Evolutionary conservation across 2,113 vertebrate species (phyloP), one percentile per base, ranked within the genome.

Genomic region (Cryptomyrus ogoouensis): DNA sequence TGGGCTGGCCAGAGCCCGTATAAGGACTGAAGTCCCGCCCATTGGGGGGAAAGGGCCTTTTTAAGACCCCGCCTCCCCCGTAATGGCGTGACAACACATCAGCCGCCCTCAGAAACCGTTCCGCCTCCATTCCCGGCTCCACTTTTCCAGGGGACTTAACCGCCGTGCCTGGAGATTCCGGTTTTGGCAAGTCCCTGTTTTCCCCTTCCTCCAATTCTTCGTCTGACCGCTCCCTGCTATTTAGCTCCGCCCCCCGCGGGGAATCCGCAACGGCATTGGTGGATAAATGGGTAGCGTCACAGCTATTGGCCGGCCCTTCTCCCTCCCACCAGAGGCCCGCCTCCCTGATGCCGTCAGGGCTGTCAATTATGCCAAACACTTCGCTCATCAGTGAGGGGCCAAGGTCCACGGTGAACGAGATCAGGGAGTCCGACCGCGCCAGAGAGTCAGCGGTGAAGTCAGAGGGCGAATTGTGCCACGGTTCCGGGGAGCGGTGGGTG

Each of bases 301-400:
- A 89, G 52, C 91, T 83, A 3, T 93, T 93, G 62, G 85, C 90
- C 1, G 47, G 89, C 13, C 42, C 70, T 53, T 91, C 91, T 27
- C 91, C 90, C 5, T 90, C 90, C 88, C 53, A 83, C 88, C 52
- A 83, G 83, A 90, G 88, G 89, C 66, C 90, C 77, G 89, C 83
- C 46, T 70, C 87, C 47, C 90, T 91, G 49, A 93, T 90, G 91
- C 53, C 87, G 91, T 95, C 94, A 0, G 96, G 94, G 93, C 96
- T 96, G 94, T 97, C 97, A 89, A 99, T 98, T 92, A 97, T 94
- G 66, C 96, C 96, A 88, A 99, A 93, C 0, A 99, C 95, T 94
- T 99, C 98, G 0, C 95, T 96, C 97, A 99, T 97, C 15, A 99
- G 96, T 1, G 98, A 99, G 19, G 98, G 98, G 7, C 98, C 98